Evolutionary conservation across 2,888 invertebrate genomes (phyloP).

Genomic region (Monoplex corrugatus): DNA sequence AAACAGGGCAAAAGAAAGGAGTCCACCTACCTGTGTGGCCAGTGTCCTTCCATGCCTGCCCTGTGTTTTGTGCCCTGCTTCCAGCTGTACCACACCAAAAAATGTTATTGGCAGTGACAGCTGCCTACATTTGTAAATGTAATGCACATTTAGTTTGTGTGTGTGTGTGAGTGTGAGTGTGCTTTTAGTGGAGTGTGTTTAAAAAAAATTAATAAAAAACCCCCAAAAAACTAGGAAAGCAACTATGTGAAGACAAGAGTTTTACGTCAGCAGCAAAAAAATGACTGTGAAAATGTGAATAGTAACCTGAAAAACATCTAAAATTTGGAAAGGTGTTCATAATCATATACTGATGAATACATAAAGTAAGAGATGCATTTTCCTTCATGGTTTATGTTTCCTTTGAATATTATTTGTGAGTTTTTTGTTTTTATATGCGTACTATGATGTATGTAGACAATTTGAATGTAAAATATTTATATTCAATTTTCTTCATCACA

Average conservation of each 20-base stretch:
- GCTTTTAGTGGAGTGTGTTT: background rate
- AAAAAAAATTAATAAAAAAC: background rate
- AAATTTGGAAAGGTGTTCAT: background rate
- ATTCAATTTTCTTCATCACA: background rate
- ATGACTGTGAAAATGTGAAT: background rate
- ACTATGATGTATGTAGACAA: background rate
- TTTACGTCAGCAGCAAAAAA: background rate
- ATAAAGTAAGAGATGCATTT: background rate
- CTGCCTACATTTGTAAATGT: background rate
- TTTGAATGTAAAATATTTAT: background rate
- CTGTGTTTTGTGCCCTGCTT: background rate
- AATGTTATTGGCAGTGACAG: background rate
- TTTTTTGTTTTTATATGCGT: background rate
- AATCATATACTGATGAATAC: background rate
- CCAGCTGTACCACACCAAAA: background rate
- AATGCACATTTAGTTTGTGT: no score
- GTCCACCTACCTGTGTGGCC: background rate
- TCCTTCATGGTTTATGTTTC: background rate
- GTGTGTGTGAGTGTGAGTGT: no score
- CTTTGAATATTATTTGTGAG: background rate
- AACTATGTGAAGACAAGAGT: no score
- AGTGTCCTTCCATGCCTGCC: background rate
- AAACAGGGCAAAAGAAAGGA: background rate
- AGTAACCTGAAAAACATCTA: background rate
- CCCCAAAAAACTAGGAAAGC: background rate